Base-by-base conservation (phyloP, 2,888 invertebrate genomes). In the Hirtodrosophila confusa region DNA sequence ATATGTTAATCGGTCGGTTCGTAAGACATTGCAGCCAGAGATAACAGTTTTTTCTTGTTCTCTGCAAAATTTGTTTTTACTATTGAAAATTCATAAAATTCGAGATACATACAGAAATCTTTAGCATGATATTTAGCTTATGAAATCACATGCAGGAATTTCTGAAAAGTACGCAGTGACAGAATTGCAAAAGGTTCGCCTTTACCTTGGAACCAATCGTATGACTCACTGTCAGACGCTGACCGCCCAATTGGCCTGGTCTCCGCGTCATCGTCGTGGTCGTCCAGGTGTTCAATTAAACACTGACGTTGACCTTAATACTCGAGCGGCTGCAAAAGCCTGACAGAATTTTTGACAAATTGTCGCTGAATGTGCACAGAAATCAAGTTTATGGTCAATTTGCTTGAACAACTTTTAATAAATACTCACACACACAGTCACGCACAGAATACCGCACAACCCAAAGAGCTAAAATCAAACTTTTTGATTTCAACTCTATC, bases 261-360 rank as follows among this genome's bases (percentile, higher is more conserved):
- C 58, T 55, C 44, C 65, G 69, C 62, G 62, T 57, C 76, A 72
- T 61, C 61, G 79, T 37, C 45, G 49, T 69, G 63, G 58, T 71
- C 73, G 85, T 78, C 84, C 84, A 85, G 84, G 84, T 85, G 84
- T 85, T 85, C 84, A 85, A 85, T 86, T 86, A 78, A 80, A 84
- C 70, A 68, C 79, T 76, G 78, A 78, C 78, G 86, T 66, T 85
- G 84, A 85, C 84, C 84, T 85, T 85, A 85, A 85, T 85, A 86
- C 84, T 61, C 67, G 65, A 65, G 55, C 57, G 50, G 69, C 70
- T 71, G 85, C 55, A 67, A 67, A 60, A 75, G 62, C 56, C 73
- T 78, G 80, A 80, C 85, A 80, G 80, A 84, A 82, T 83, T 84
- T 85, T 78, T 86, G 84, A 85, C 84, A 86, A 85, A 85, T 84